phyloP scores from a whole-genome alignment of 1,140 invertebrate genomes.

The Drosophila athabasca region DNA sequence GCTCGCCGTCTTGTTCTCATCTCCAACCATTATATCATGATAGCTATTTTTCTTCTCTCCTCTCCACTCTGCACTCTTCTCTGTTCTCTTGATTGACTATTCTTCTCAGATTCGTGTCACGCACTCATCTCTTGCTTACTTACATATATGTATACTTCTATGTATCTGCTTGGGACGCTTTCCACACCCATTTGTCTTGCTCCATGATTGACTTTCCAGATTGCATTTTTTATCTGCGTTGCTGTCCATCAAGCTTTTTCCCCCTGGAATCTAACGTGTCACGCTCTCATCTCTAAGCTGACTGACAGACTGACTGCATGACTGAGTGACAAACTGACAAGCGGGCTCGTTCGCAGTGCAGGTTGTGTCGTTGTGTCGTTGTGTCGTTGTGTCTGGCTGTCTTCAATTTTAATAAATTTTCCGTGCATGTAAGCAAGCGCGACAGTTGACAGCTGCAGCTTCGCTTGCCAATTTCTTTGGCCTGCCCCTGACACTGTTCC shows the following conservation, averaged over 20 bases:
- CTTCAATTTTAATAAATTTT: conserved; percentile 78
- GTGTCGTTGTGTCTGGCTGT: conserved; percentile 47
- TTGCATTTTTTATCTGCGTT: conserved; percentile 18
- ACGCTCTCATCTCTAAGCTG: conserved; percentile 4
- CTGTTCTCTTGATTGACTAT: too few relatives aligned
- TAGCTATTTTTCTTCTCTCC: too few relatives aligned
- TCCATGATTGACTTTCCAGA: conserved; percentile 29
- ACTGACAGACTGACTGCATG: conserved; percentile 14
- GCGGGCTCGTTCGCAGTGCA: conserved; percentile 19
- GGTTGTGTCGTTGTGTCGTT: too few relatives aligned
- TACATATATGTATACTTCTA: too few relatives aligned
- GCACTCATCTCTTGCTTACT: too few relatives aligned
- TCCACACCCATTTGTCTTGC: conserved; percentile 9
- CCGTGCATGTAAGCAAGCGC: conserved; percentile 69
- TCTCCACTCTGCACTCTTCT: neutral
- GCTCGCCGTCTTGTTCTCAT: too few relatives aligned
- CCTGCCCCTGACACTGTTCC: neutral
- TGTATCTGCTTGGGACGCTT: too few relatives aligned
- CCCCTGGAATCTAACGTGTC: neutral
- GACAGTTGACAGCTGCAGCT: conserved; percentile 68
- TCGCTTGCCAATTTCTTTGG: conserved; percentile 18
- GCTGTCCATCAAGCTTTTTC: neutral
- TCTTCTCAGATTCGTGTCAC: too few relatives aligned
- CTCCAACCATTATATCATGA: too few relatives aligned
- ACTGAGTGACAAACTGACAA: conserved; percentile 20